A percentile compares a stretch with the other conserved stretches of the same genome.
Evolutionary conservation across 2,888 invertebrate species (phyloP).

Genomic region (Syritta pipiens): DNA sequence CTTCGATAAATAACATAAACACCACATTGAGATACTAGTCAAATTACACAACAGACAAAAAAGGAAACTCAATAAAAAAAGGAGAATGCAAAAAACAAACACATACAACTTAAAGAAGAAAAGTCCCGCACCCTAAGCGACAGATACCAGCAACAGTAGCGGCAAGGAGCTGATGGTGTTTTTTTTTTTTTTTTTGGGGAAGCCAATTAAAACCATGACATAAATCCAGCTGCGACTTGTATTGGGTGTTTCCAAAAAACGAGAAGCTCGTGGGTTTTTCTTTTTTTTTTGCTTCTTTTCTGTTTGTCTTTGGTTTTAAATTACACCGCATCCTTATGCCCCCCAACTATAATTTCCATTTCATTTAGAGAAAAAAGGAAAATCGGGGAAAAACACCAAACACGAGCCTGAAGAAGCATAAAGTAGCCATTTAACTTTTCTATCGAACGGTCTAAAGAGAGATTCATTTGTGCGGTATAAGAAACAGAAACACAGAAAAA

Average conservation of each 20-base stretch:
- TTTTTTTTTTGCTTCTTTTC: conserved; percentile 5
- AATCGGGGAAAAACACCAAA: conserved; percentile 10
- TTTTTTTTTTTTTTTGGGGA: conserved; percentile 73
- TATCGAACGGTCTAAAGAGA: conserved; percentile 52
- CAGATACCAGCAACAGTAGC: neutral
- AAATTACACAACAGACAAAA: conserved; percentile 16
- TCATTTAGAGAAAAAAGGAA: conserved; percentile 40
- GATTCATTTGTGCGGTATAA: conserved; percentile 49
- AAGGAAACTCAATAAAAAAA: neutral
- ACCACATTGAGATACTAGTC: conserved; percentile 53
- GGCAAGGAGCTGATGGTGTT: conserved; percentile 48
- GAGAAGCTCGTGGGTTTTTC: conserved; percentile 72
- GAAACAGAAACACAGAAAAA: conserved; percentile 14
- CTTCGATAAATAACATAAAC: conserved; percentile 44
- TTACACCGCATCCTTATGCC: conserved; percentile 61
- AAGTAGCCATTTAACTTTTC: conserved; percentile 52
- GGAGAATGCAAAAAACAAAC: conserved; percentile 6
- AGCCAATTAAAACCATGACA: conserved; percentile 79
- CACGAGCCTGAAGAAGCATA: conserved; percentile 23
- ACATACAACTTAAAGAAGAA: conserved; percentile 38
- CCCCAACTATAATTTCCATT: conserved; percentile 60
- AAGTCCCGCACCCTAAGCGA: conserved; percentile 13
- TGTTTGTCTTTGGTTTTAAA: conserved; percentile 44
- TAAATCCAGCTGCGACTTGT: conserved; percentile 79
- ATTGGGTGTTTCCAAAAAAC: conserved; percentile 78